Evolutionary conservation across 2,888 invertebrate species (phyloP).

Genomic region (Laspeyria flexula): DNA sequence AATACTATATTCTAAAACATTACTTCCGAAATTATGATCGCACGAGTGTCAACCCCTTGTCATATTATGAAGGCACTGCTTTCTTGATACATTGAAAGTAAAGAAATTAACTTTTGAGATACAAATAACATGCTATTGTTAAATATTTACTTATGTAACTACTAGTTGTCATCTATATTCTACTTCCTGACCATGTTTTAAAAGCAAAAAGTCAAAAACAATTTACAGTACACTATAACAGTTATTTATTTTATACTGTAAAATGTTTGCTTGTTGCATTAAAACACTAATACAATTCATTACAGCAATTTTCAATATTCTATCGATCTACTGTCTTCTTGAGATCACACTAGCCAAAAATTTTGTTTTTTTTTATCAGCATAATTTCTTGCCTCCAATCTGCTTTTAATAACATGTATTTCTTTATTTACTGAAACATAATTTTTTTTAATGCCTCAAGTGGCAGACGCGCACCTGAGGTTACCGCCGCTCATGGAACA

Average conservation of each 20-base stretch:
- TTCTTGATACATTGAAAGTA: conserved; percentile 54
- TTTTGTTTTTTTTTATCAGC: background rate
- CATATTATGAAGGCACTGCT: conserved; percentile 77
- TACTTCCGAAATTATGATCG: conserved; percentile 47
- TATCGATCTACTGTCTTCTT: background rate
- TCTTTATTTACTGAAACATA: too few relatives aligned
- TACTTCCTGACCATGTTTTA: conserved; percentile 2
- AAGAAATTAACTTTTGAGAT: conserved; percentile 49
- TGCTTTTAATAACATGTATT: too few relatives aligned
- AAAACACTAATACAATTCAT: background rate
- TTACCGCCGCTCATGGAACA: too few relatives aligned
- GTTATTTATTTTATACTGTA: background rate
- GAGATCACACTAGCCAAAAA: background rate
- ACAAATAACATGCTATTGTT: conserved; percentile 36
- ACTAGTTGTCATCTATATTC: conserved; percentile 24
- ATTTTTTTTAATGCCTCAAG: too few relatives aligned
- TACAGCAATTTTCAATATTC: background rate
- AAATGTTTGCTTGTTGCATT: conserved; percentile 3
- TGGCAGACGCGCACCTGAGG: too few relatives aligned
- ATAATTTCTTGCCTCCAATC: background rate
- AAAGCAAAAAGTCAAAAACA: conserved; percentile 13
- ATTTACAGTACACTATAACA: background rate
- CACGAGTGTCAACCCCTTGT: conserved; percentile 57
- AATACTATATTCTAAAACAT: conserved; percentile 41
- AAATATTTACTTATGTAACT: conserved; percentile 22